These are phyloP conservation scores for Criorhina ranunculi DNA, from an alignment of 2,888 invertebrate genomes.

Conservation along the genomic window DNA sequence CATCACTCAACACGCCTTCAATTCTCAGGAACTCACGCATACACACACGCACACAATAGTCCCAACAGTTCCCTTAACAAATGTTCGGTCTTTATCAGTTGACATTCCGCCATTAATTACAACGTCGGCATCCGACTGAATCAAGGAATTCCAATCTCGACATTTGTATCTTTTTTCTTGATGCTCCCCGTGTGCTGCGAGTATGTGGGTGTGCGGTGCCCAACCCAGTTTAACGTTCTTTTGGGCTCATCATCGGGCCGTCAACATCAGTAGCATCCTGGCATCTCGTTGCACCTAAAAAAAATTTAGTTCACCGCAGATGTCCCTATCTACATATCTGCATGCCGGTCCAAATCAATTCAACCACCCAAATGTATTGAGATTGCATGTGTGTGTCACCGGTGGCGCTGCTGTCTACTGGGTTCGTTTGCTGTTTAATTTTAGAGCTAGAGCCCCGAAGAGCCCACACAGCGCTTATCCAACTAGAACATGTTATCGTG, in stretches of 20 bases:
- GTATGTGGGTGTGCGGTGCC: conserved; percentile 1
- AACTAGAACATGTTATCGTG: conserved; percentile 16
- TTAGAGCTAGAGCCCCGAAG: conserved; percentile 8
- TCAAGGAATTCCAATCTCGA: conserved; percentile 34
- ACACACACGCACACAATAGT: too few relatives aligned
- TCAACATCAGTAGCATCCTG: not conserved
- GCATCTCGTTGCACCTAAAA: not conserved
- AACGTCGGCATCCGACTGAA: conserved; percentile 12
- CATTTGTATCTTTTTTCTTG: conserved; percentile 12
- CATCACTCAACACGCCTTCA: not conserved
- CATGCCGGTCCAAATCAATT: conserved; percentile 38
- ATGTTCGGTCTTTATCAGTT: conserved; percentile 66
- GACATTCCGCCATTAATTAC: conserved; percentile 68
- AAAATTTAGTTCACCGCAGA: not conserved
- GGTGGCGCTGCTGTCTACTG: not conserved
- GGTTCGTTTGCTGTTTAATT: conserved; percentile 49
- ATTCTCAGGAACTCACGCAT: not conserved
- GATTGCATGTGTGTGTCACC: conserved; percentile 7
- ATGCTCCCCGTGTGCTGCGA: not conserved
- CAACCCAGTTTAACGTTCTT: conserved; percentile 22
- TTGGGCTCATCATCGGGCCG: not conserved
- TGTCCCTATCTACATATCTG: not conserved
- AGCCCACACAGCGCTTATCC: conserved; percentile 9
- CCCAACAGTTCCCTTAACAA: conserved; percentile 19
- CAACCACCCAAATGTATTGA: conserved; percentile 14